Evolutionary conservation across 2,888 invertebrate genomes (phyloP).

Genomic region (Patella caerulea): DNA sequence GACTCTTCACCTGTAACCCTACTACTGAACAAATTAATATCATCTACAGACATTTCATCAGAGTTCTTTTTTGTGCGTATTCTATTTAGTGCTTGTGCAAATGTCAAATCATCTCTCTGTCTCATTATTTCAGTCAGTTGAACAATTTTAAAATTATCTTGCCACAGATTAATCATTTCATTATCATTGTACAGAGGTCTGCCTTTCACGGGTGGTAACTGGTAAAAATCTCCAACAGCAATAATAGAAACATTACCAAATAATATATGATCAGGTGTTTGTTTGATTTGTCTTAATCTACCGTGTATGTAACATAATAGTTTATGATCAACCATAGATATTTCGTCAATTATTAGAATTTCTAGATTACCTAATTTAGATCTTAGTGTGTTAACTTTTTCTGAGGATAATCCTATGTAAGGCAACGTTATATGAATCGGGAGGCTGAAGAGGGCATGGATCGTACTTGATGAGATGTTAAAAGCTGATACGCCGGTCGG

Average conservation of each 20-base stretch:
- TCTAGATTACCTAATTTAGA: constrained; percentile 15
- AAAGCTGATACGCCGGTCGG: constrained; percentile 11
- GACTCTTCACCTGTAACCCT: constrained; percentile 23
- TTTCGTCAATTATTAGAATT: constrained; percentile 27
- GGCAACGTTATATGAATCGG: not conserved
- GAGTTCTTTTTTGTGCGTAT: constrained; percentile 21
- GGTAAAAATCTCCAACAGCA: constrained; percentile 25
- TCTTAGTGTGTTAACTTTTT: constrained; percentile 13
- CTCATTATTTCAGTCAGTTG: constrained; percentile 31
- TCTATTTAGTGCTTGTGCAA: constrained; percentile 29
- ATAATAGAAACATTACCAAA: constrained; percentile 19
- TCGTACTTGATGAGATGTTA: constrained; percentile 18
- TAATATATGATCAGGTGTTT: not conserved
- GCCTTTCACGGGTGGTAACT: constrained; percentile 26
- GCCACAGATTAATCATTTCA: constrained; percentile 24
- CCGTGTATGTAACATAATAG: constrained; percentile 20
- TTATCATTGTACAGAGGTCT: constrained; percentile 9
- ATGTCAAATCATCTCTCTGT: constrained; percentile 24
- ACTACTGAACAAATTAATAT: constrained; percentile 13
- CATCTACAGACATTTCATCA: constrained; percentile 10
- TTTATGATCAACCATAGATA: constrained; percentile 21
- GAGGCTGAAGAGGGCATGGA: not conserved
- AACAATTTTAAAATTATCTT: constrained; percentile 26
- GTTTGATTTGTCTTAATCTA: constrained; percentile 26
- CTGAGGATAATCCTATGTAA: not conserved